Evolutionary conservation across 2,797 vertebrate genomes (phyloP), one percentile per base, ranked within the genome.

Genomic region (Micromesistius poutassou): DNA sequence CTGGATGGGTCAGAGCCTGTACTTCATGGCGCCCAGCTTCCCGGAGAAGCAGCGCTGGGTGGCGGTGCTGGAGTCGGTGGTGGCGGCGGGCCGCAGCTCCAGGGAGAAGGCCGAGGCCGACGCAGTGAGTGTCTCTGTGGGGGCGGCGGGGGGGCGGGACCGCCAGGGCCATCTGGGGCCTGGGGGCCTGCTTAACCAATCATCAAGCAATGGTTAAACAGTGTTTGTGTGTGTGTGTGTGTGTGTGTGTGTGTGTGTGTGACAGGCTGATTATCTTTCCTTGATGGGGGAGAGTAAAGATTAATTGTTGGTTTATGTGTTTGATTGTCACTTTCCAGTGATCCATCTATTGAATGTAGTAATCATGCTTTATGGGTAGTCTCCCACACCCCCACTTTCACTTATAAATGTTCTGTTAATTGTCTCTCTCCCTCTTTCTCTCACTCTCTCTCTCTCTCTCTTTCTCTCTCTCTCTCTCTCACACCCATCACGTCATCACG

Each of bases 21-120:
- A 97, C 93, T 95, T 99, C 91, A 94, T 99, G 91, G 96, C 96
- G 77, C 96, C 97, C 89, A 97, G 96, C 89, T 99, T 98, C 90
- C 96, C 97, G 0, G 98, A 99, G 91, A 99, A 99, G 83, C 98
- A 99, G 93, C 97, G 97, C 88, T 99, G 98, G 98, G 97, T 98
- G 92, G 95, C 94, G 35, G 95, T 97, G 87, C 93, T 99, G 93
- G 97, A 99, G 88, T 96, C 97, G 2, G 94, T 98, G 80, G 96
- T 98, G 81, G 95, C 96, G 70, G 96, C 95, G 81, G 97, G 96
- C 50, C 95, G 97, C 87, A 95, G 95, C 84, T 96, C 96, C 71
- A 95, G 96, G 90, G 98, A 99, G 92, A 99, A 99, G 88, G 97
- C 97, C 3, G 98, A 99, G 92, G 95, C 97, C 0, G 97, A 99